Conservation (phyloP, 2,113 vertebrate genomes). For the Corythornis vintsioides region DNA sequence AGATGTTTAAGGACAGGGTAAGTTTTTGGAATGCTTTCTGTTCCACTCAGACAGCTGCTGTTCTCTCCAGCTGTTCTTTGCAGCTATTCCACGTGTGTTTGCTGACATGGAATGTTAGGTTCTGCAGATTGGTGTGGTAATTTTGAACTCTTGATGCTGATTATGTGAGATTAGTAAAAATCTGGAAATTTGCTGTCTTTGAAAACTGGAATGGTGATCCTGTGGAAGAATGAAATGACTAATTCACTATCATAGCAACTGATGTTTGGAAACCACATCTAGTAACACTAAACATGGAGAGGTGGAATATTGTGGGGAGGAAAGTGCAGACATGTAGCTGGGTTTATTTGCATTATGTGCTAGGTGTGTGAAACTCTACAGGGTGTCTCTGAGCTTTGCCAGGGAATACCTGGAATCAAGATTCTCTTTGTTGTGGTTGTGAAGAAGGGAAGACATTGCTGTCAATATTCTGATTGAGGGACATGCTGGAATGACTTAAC, state of each 20-base stretch:
- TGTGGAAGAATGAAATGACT: slow-evolving; percentile 20
- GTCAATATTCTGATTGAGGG: not conserved
- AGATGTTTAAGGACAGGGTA: not conserved
- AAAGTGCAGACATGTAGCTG: not conserved
- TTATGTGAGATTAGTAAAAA: slow-evolving; percentile 40
- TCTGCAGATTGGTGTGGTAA: not conserved
- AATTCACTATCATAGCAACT: not conserved
- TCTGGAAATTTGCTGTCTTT: slow-evolving; percentile 42
- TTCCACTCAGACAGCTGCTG: not conserved
- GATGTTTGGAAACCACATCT: too few species aligned
- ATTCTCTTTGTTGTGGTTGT: not conserved
- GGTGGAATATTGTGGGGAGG: not conserved
- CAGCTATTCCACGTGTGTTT: slow-evolving; percentile 13
- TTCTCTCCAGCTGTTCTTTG: slow-evolving; percentile 33
- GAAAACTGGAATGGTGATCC: slow-evolving; percentile 14
- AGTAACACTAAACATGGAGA: not conserved
- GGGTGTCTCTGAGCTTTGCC: not conserved
- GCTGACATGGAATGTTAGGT: slow-evolving; percentile 23
- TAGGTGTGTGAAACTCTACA: not conserved
- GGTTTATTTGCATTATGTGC: not conserved
- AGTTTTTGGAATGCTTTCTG: not conserved
- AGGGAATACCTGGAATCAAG: not conserved
- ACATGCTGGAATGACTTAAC: not conserved
- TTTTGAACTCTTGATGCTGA: slow-evolving; percentile 36
- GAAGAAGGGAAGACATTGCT: not conserved